These are phyloP conservation scores for Lasioglossum calceatum DNA, from an alignment of 2,888 invertebrate genomes.

Conservation along the genomic window DNA sequence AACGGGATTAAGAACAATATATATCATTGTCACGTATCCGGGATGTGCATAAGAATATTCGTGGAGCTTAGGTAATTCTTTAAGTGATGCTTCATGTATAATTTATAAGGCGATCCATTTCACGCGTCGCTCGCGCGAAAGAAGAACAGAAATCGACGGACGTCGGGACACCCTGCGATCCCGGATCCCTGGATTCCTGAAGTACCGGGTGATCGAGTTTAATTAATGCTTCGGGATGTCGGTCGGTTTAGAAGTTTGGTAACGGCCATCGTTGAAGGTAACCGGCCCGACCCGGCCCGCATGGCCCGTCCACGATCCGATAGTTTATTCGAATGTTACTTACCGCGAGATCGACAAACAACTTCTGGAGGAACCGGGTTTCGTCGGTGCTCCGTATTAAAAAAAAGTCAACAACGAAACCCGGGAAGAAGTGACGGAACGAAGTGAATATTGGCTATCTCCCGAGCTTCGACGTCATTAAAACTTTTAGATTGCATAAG, in stretches of 20 bases:
- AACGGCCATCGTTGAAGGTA: background rate
- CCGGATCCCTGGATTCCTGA: slow-evolving; percentile 2
- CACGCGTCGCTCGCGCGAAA: background rate
- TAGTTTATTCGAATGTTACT: slow-evolving; percentile 38
- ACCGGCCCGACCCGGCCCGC: background rate
- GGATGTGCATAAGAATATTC: slow-evolving; percentile 12
- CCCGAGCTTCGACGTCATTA: slow-evolving; percentile 80
- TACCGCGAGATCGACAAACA: slow-evolving; percentile 27
- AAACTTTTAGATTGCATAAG: slow-evolving; percentile 84
- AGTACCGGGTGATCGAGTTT: slow-evolving; percentile 9
- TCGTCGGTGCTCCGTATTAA: slow-evolving; percentile 56
- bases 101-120: slow-evolving; percentile 28
- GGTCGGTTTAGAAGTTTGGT: slow-evolving; percentile 9
- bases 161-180: background rate
- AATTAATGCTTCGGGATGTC: slow-evolving; percentile 26
- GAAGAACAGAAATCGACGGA: slow-evolving; percentile 17
- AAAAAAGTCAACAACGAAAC: slow-evolving; percentile 61
- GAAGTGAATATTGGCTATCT: slow-evolving; percentile 82
- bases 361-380: slow-evolving; percentile 20
- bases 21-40: background rate
- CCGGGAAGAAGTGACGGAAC: slow-evolving; percentile 78
- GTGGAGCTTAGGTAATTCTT: background rate
- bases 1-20: slow-evolving; percentile 5
- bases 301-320: slow-evolving; percentile 1
- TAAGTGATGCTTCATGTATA: slow-evolving; percentile 30